Percentiles rank a stretch among this genome's conserved stretches.
phyloP scores from a whole-genome alignment of 53 echinoderm and acorn worm species.

The Hippasteria phrygiana region DNA sequence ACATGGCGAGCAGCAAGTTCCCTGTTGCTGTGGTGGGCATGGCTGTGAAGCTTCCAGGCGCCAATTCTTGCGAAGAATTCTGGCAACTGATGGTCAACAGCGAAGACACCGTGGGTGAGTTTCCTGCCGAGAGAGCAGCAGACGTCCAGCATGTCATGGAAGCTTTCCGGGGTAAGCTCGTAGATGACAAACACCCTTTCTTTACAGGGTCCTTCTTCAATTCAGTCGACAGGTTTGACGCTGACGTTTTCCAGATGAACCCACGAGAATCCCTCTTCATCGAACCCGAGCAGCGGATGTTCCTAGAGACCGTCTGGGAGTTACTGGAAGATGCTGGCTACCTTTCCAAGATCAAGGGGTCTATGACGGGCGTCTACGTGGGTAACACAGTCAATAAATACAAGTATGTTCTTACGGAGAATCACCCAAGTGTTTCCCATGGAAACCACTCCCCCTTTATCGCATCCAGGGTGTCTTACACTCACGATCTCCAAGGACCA shows the following conservation, averaged over 20 bases:
- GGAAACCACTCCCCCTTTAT: constrained; percentile 46
- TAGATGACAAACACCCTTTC: constrained; percentile 34
- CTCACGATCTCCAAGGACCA: constrained; percentile 44
- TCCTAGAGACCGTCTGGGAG: constrained; percentile 25
- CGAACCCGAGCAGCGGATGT: constrained; percentile 35
- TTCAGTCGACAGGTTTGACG: constrained; percentile 34
- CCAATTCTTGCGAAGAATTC: constrained; percentile 24
- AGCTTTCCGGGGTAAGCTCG: constrained; percentile 32
- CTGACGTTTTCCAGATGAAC: constrained; percentile 29
- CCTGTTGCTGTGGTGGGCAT: constrained; percentile 33
- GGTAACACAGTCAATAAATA: constrained; percentile 45
- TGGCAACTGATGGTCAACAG: constrained; percentile 18
- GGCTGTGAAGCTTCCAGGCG: constrained; percentile 37
- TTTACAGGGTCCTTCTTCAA: constrained; percentile 45
- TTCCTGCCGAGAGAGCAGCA: not conserved
- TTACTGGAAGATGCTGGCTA: constrained; percentile 44
- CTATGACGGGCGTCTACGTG: constrained; percentile 36
- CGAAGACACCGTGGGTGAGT: constrained; percentile 13
- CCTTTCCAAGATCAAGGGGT: constrained; percentile 30
- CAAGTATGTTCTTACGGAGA: constrained; percentile 42
- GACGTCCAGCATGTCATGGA: constrained; percentile 20
- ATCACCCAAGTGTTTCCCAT: constrained; percentile 43
- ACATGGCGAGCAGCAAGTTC: constrained; percentile 25
- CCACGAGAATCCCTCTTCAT: constrained; percentile 32
- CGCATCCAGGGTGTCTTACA: constrained; percentile 27